Conservation (phyloP, 1,140 invertebrate genomes). For the Condylostylus longicornis region DNA sequence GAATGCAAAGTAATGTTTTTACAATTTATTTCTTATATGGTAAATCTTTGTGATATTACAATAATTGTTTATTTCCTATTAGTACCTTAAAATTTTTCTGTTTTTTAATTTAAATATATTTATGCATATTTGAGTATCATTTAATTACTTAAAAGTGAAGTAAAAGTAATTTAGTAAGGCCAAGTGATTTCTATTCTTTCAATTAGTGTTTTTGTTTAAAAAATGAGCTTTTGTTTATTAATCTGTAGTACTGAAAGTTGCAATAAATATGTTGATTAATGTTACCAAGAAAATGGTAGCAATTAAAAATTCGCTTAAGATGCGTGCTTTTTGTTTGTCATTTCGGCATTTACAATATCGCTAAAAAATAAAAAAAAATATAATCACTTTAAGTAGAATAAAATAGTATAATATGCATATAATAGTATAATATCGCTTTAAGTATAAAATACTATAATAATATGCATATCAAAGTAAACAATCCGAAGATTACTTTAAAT, state of each 20-base stretch:
- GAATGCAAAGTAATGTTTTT: too few species aligned
- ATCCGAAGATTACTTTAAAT: slow-evolving; percentile 35
- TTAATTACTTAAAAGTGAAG: too few species aligned
- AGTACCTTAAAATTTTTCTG: too few species aligned
- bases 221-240: too few species aligned
- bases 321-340: slow-evolving; percentile 24
- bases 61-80: too few species aligned
- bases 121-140: too few species aligned
- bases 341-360: slow-evolving; percentile 15
- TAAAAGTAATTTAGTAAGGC: too few species aligned
- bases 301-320: slow-evolving; percentile 46
- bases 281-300: slow-evolving; percentile 48
- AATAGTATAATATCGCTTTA: not conserved
- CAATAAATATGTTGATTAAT: slow-evolving; percentile 50
- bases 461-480: not conserved
- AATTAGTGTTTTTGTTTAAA: too few species aligned
- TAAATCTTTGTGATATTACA: too few species aligned
- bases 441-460: not conserved
- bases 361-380: slow-evolving; percentile 8
- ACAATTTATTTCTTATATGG: too few species aligned
- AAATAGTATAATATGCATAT: not conserved
- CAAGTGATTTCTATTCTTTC: too few species aligned
- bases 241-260: slow-evolving; percentile 43
- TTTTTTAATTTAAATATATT: too few species aligned
- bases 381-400: not conserved